These are phyloP conservation scores for Machimus rusticus DNA, from an alignment of 2,888 invertebrate species.

Conservation along the genomic window DNA sequence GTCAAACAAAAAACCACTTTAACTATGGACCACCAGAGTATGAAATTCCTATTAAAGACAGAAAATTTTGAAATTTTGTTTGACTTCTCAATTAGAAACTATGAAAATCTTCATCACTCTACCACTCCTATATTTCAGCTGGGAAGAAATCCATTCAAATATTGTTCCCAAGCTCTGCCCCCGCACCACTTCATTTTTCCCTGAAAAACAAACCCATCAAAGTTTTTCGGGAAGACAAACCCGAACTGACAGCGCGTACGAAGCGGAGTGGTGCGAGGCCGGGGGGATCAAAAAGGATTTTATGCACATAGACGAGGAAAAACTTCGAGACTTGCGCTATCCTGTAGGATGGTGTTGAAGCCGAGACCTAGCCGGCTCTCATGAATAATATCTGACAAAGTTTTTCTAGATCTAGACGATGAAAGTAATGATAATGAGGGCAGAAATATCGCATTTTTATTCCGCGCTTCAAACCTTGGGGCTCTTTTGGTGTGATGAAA, in stretches of 20 bases:
- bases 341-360: neutral
- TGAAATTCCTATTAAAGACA: neutral
- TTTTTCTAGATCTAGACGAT: neutral
- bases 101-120: neutral
- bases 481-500: neutral
- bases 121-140: neutral
- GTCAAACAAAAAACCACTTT: neutral
- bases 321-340: neutral
- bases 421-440: conserved; percentile 25
- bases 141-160: neutral
- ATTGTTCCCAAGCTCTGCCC: neutral
- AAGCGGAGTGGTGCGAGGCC: neutral
- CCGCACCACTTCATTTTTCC: neutral
- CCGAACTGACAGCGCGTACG: neutral
- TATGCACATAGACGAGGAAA: neutral
- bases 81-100: neutral
- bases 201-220: neutral
- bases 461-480: neutral
- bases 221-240: neutral
- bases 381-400: conserved; percentile 1
- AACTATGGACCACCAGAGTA: neutral
- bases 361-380: neutral
- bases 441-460: neutral
- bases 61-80: neutral
- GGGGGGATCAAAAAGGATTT: neutral